These are phyloP conservation scores for Premnoplex brunnescens DNA, from an alignment of 2,797 vertebrate genomes.

Conservation along the genomic window DNA sequence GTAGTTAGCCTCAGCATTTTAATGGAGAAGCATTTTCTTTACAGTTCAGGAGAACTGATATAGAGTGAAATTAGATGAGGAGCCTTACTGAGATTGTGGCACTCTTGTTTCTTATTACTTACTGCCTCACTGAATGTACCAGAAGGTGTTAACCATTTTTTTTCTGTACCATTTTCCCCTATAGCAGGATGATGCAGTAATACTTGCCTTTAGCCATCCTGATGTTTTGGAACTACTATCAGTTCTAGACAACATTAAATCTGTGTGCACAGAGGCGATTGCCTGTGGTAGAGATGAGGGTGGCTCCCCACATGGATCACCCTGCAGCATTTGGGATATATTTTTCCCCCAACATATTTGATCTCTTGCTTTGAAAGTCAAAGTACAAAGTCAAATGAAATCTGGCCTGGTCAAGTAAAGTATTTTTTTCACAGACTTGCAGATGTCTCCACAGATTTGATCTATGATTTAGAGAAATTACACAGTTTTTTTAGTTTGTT, in stretches of 20 bases:
- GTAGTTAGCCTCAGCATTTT: not conserved
- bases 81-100: not conserved
- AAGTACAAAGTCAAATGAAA: slow-evolving; percentile 42
- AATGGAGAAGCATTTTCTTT: not conserved
- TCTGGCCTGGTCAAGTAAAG: slow-evolving; percentile 47
- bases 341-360: not conserved
- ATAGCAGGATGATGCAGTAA: not conserved
- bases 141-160: not conserved
- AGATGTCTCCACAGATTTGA: slow-evolving; percentile 18
- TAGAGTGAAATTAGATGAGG: not conserved
- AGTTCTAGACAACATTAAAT: not conserved
- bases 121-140: not conserved
- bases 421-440: slow-evolving; percentile 20
- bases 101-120: not conserved
- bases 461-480: slow-evolving; percentile 33
- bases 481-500: not conserved
- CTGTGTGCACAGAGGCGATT: rapidly evolving
- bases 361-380: slow-evolving; percentile 24
- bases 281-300: not conserved
- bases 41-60: not conserved
- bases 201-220: not conserved
- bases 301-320: not conserved
- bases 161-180: not conserved
- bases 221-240: not conserved
- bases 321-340: not conserved